Evolutionary conservation across 2,113 vertebrate species (phyloP), one percentile per base, ranked within the genome.

Genomic region (Cyanistes caeruleus): DNA sequence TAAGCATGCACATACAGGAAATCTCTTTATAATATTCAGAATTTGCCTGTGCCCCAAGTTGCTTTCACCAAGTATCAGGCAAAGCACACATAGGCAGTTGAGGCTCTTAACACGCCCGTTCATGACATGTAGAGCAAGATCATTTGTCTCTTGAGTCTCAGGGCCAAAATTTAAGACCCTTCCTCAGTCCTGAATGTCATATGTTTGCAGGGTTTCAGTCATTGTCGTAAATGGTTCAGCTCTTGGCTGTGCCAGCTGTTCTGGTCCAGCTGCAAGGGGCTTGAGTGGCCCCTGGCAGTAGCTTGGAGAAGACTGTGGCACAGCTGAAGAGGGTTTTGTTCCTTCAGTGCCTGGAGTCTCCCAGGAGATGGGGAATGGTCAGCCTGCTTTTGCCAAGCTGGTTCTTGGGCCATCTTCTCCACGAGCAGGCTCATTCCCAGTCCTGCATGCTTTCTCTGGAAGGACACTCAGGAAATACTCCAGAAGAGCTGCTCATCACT

Each of bases 241-340:
- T 77, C 74, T 49, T 62, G 27, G 13, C 44, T 70, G 5, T 87
- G 43, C 48, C 35, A 52, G 13, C 44, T 35, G 21, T 84, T 84
- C 35, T 84, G 1, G 0, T 64, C 21, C 2, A 3, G 6, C 58
- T 68, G 23, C 2, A 2, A 51, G n/a, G 31, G 31, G 52, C 15
- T 52, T 2, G 1, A 10, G 5, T 70, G 24, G 13, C 62, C 17
- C 37, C 17, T 75, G n/a, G 33, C 48, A 37, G 35, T 23, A 28
- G 13, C 44, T 53, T 58, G 31, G n/a, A 67, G 43, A 87, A 33
- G 30, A 10, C 30, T 55, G 46, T 56, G 60, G 35, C 30, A 48
- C 6, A 1, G 11, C 2, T 31, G 63, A 74, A 56, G 43, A 39
- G 12, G 12, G 5, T 59, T 84, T 80, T 11, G 3, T 68, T 72